A percentile compares a stretch with the other conserved stretches of the same genome.
Conservation (phyloP, 2,113 vertebrate genomes). For the Blennius ocellaris region DNA sequence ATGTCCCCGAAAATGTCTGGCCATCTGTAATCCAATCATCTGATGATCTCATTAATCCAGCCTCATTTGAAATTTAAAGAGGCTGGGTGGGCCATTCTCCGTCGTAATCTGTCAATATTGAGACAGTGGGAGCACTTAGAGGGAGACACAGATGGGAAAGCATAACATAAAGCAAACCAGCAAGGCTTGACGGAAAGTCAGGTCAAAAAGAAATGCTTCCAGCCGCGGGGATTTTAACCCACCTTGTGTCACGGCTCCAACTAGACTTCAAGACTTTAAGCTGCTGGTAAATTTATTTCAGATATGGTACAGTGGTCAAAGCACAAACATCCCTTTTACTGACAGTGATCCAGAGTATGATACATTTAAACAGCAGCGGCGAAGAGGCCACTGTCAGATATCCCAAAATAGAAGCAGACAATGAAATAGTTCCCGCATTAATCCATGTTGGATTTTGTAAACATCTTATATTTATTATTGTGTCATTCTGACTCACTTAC, state of each 20-base stretch:
- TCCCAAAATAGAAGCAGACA: slow-evolving; percentile 11
- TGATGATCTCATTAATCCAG: slow-evolving; percentile 40
- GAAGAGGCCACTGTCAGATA: slow-evolving; percentile 16
- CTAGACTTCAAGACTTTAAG: slow-evolving; percentile 8
- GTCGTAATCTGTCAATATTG: slow-evolving; percentile 44
- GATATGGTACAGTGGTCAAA: neutral
- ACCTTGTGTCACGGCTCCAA: neutral
- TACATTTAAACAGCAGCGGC: neutral
- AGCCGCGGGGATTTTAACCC: slow-evolving; percentile 15
- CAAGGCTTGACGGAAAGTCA: slow-evolving; percentile 32
- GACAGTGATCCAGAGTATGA: slow-evolving; percentile 18
- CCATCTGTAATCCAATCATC: slow-evolving; percentile 28
- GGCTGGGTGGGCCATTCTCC: slow-evolving; percentile 13
- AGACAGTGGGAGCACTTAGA: slow-evolving; percentile 57
- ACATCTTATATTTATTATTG: slow-evolving; percentile 30
- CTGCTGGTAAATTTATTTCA: slow-evolving; percentile 7
- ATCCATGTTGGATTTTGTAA: slow-evolving; percentile 22
- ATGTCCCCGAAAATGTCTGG: slow-evolving; percentile 15
- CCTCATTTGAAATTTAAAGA: slow-evolving; percentile 56
- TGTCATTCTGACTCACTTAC: neutral
- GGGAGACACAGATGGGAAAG: slow-evolving; percentile 25
- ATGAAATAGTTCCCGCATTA: slow-evolving; percentile 27
- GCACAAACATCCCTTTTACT: slow-evolving; percentile 3
- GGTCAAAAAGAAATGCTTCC: slow-evolving; percentile 7
- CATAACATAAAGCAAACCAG: slow-evolving; percentile 28